Base-by-base conservation (phyloP, 1,140 invertebrate genomes). In the Whitmania pigra region DNA sequence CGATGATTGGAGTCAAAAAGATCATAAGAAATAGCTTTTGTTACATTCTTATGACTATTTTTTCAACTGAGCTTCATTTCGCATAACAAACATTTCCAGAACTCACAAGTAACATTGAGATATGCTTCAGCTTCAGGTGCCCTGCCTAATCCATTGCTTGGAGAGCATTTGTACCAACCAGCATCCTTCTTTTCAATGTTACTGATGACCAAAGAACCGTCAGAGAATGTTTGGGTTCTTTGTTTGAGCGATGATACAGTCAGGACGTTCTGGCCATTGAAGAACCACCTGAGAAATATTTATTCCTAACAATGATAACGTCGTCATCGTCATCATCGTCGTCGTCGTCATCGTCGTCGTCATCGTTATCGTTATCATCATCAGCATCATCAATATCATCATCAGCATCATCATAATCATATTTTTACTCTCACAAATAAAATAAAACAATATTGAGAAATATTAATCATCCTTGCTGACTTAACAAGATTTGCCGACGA, bases 91-190 rank as follows among this genome's bases (percentile, higher is more conserved):
- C 9, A 27, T 15, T 31, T 9, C 27, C 3, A 40, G 18, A 29
- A n/a, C 67, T 31, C 20, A 68, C 67, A 68, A 15, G 67, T 68
- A 40, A 68, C 67, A 25, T 68, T 68, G 67, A 68, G 67, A 17
- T 68, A 68, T 2, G 67, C 67, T 40, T 68, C 25, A 27, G 67
- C 67, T 36, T 68, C 67, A 18, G 67, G 67, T 7, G 67, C 20
- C 6, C 7, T 68, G 2, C 67, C 67, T 13, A 68, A 11, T 29
- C 40, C 67, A 25, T 68, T 68, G 29, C 29, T 68, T 6, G 67
- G 67, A 40, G 29, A 40, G 67, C 67, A 68, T 40, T 68, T 68
- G 67, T 68, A 68, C 67, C 67, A 68, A 40, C 67, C 67, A 11
- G 29, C 17, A 25, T 68, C 67, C 17, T 17, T 40, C 67, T 68